Evolutionary conservation across 2,888 invertebrate genomes (phyloP), one percentile per base, ranked within the genome.

Genomic region (Ochlodes sylvanus): DNA sequence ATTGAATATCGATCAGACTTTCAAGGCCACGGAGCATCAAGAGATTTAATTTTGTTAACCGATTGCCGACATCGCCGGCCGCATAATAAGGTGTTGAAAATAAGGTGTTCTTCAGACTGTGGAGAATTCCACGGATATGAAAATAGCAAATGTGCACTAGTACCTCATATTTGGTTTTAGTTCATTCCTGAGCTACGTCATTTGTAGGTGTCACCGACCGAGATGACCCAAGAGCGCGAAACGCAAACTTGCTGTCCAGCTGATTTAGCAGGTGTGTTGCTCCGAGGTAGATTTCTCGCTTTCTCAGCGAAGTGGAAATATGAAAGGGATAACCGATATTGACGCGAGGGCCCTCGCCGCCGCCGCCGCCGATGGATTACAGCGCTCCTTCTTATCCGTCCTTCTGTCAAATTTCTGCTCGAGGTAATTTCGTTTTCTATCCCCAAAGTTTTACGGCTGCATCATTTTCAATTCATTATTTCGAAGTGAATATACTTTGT

Each of bases 261-360:
- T 3, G 17, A 47, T 17, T 47, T 47, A 47, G 44, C 44, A 47
- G 44, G 17, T 47, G 44, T 17, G 6, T 47, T 17, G 15, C 44
- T 47, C 0, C 9, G 42, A 47, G 7, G 17, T 15, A 47, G 0
- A 38, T 38, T 34, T 38, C 12, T 17, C 9, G 2, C 10, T 38
- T 12, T 38, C 12, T 47, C 9, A 15, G 17, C 44, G 15, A 47
- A 15, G 15, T 47, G 44, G 17, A 47, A 47, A 47, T 47, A 47
- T 47, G 52, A 34, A 52, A 38, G 52, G 38, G 52, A 52, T 47
- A 60, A 60, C 32, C 60, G 32, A 32, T 60, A 60, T 60, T 47
- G 60, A 60, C 47, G 47, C 17, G 60, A 17, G 47, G 27, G 9
- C 27, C n/a, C 15, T 7, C 10, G 60, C 32, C 32, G 9, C 6